Conservation (phyloP, 2,797 vertebrate species). For the Chelon auratus region DNA sequence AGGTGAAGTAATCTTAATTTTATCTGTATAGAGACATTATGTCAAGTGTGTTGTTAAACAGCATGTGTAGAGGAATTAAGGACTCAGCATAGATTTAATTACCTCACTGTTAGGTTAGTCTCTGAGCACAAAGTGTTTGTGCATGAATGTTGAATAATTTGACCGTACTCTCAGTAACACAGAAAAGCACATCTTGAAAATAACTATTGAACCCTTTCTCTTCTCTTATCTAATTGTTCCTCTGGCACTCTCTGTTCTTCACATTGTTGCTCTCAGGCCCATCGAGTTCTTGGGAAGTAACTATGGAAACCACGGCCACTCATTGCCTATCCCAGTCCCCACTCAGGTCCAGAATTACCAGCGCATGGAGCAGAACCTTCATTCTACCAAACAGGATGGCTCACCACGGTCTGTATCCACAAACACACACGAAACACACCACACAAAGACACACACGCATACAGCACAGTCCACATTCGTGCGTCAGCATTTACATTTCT, state of each 20-base stretch:
- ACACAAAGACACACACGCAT: neutral
- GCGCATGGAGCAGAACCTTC: constrained; percentile 95
- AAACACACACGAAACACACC: neutral
- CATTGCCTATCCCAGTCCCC: constrained; percentile 95
- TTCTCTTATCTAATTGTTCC: constrained; percentile 37
- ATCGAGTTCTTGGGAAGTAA: constrained; percentile 86
- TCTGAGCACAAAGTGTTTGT: neutral
- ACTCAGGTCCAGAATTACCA: constrained; percentile 97
- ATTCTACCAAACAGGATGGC: constrained; percentile 84
- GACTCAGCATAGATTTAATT: neutral
- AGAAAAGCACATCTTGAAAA: neutral
- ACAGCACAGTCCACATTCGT: no score
- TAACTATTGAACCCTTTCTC: neutral
- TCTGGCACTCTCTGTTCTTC: constrained; percentile 42
- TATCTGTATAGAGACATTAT: no score
- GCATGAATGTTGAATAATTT: no score
- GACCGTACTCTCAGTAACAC: neutral
- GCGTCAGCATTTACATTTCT: neutral
- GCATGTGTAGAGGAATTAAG: neutral
- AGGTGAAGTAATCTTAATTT: no score
- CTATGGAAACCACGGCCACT: constrained; percentile 86
- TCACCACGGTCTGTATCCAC: constrained; percentile 86
- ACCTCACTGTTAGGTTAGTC: neutral
- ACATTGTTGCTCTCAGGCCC: constrained; percentile 79
- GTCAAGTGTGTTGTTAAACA: no score